phyloP scores from a whole-genome alignment of 1,140 invertebrate species.

The Mamestra configurata region DNA sequence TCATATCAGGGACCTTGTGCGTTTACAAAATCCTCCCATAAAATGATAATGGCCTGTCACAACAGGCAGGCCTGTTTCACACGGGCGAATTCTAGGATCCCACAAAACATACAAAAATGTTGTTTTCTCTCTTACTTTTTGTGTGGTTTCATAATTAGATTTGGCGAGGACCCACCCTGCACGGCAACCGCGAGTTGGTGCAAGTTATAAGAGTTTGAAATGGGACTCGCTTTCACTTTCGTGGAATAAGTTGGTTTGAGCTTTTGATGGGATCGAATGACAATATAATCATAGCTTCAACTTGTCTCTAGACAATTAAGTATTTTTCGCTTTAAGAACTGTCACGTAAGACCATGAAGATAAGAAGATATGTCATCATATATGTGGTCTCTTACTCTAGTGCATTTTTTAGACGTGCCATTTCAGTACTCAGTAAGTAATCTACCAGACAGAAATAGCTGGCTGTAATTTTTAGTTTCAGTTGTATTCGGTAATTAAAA shows the following conservation, averaged over 20 bases:
- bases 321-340: too few relatives aligned
- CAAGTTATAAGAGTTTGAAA: constrained; percentile 54
- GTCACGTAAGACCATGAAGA: too few relatives aligned
- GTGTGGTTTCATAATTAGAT: constrained; percentile 83
- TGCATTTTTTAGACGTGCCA: too few relatives aligned
- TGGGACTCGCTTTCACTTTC: background rate
- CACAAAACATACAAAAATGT: constrained; percentile 79
- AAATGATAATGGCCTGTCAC: constrained; percentile 58
- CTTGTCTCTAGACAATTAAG: too few relatives aligned
- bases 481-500: too few relatives aligned
- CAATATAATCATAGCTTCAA: too few relatives aligned
- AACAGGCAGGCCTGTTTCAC: constrained; percentile 66
- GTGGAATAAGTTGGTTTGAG: background rate
- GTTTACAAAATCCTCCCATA: constrained; percentile 23
- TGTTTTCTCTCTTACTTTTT: constrained; percentile 69
- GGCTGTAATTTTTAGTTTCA: too few relatives aligned
- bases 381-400: too few relatives aligned
- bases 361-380: too few relatives aligned
- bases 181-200: constrained; percentile 59
- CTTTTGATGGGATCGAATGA: too few relatives aligned
- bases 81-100: constrained; percentile 63
- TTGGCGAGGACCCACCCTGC: constrained; percentile 77
- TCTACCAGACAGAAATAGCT: too few relatives aligned
- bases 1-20: background rate
- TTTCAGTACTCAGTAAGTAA: too few relatives aligned